Evolutionary conservation across 1,140 invertebrate species (phyloP).

Genomic region (Sycobia sp.): DNA sequence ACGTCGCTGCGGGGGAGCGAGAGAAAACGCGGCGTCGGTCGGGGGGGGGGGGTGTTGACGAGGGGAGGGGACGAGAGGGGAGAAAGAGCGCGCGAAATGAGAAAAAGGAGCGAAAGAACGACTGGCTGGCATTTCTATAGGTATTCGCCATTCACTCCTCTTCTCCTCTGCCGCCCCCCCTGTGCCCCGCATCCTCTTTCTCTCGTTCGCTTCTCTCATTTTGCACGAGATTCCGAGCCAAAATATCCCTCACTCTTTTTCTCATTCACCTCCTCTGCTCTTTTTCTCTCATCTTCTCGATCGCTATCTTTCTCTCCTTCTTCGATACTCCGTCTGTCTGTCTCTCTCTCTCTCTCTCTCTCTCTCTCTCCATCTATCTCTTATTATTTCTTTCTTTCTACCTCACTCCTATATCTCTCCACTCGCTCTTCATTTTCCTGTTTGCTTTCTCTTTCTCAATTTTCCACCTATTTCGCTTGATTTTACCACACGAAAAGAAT

Average conservation of each 20-base stretch:
- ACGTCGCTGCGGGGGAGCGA: too few relatives aligned
- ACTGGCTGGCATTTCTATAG: slow-evolving; percentile 38
- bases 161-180: too few relatives aligned
- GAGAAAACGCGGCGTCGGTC: too few relatives aligned
- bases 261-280: slow-evolving; percentile 3
- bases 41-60: too few relatives aligned
- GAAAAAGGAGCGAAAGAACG: not conserved
- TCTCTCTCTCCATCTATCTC: too few relatives aligned
- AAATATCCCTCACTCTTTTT: slow-evolving; percentile 28
- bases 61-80: not conserved
- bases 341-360: slow-evolving; percentile 18
- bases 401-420: too few relatives aligned
- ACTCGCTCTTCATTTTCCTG: too few relatives aligned
- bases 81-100: not conserved
- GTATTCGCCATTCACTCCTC: slow-evolving; percentile 40
- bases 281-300: not conserved
- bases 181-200: too few relatives aligned
- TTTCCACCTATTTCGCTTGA: not conserved
- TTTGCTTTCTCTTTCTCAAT: too few relatives aligned
- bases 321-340: too few relatives aligned
- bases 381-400: not conserved
- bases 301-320: not conserved
- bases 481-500: not conserved
- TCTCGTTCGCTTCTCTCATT: slow-evolving; percentile 32
- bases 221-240: slow-evolving; percentile 35